phyloP scores from a whole-genome alignment of 2,797 vertebrate species.

The Enteromius mattozi region DNA sequence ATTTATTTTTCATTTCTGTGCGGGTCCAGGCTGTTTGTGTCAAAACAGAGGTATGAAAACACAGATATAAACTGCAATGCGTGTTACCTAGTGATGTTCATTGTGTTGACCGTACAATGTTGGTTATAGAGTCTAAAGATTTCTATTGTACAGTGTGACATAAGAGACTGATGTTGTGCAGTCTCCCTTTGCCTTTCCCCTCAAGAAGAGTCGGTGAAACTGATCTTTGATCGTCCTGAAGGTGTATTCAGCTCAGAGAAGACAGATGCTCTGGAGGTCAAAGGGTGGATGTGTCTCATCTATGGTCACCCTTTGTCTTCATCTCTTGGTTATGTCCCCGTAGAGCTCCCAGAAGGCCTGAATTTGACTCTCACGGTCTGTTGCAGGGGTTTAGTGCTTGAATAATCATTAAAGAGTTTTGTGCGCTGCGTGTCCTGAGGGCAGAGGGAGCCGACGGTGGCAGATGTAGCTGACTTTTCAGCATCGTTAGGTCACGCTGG shows the following conservation, averaged over 20 bases:
- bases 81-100: not conserved
- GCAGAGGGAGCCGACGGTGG: not conserved
- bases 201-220: not conserved
- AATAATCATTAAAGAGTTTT: conserved; percentile 22
- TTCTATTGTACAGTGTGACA: not conserved
- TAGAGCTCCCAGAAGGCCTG: not conserved
- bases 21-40: not conserved
- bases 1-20: conserved; percentile 55
- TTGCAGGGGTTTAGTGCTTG: conserved; percentile 27
- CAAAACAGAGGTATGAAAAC: conserved; percentile 14
- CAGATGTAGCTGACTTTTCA: conserved; percentile 9
- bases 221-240: conserved; percentile 4
- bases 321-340: not conserved
- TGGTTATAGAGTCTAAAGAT: not conserved
- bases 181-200: not conserved
- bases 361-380: conserved; percentile 16
- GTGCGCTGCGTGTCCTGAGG: not conserved
- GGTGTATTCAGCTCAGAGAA: not conserved
- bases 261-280: conserved; percentile 26
- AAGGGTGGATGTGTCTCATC: not conserved
- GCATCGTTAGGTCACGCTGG: not conserved
- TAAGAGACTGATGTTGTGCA: not conserved
- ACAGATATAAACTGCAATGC: not conserved
- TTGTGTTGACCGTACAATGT: not conserved
- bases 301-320: not conserved